These are phyloP conservation scores for Siderastrea siderea DNA, from an alignment of 92 coral and sea anemone species.

Conservation along the genomic window DNA sequence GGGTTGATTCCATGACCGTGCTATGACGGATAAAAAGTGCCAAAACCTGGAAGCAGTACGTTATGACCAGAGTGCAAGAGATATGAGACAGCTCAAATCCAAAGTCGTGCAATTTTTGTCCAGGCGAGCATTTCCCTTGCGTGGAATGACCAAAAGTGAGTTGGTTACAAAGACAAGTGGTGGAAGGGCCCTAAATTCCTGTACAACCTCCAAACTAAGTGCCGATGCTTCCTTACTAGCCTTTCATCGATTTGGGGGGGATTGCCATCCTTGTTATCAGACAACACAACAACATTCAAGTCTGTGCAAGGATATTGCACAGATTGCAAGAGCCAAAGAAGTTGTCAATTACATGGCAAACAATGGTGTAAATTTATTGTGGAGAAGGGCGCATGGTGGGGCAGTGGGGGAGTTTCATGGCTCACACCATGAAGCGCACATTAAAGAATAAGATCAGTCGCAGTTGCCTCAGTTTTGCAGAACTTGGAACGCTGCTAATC, in stretches of 20 bases:
- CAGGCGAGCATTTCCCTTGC: slow-evolving; percentile 49
- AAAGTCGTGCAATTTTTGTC: slow-evolving; percentile 54
- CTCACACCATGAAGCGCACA: slow-evolving; percentile 22
- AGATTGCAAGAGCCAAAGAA: slow-evolving; percentile 39
- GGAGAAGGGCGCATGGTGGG: slow-evolving; percentile 39
- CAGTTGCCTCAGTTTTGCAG: slow-evolving; percentile 24
- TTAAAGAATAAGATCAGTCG: slow-evolving; percentile 29
- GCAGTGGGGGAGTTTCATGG: slow-evolving; percentile 29
- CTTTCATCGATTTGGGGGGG: slow-evolving; percentile 73
- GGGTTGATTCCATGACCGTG: slow-evolving; percentile 67
- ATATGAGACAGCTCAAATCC: slow-evolving; percentile 48
- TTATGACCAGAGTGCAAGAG: slow-evolving; percentile 65
- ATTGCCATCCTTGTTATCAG: slow-evolving; percentile 66
- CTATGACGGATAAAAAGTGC: slow-evolving; percentile 62
- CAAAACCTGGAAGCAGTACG: slow-evolving; percentile 78
- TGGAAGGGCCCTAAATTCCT: slow-evolving; percentile 56
- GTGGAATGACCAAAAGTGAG: slow-evolving; percentile 45
- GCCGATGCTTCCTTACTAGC: slow-evolving; percentile 55
- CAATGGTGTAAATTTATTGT: slow-evolving; percentile 43
- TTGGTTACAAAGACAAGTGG: slow-evolving; percentile 34
- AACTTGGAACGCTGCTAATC: slow-evolving; percentile 36
- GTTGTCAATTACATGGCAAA: slow-evolving; percentile 20
- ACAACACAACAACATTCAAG: slow-evolving; percentile 72
- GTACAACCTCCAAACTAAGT: slow-evolving; percentile 23
- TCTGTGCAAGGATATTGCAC: slow-evolving; percentile 49